These are phyloP conservation scores for Drosophila mimetica DNA, from an alignment of 2,888 invertebrate species.

Conservation along the genomic window DNA sequence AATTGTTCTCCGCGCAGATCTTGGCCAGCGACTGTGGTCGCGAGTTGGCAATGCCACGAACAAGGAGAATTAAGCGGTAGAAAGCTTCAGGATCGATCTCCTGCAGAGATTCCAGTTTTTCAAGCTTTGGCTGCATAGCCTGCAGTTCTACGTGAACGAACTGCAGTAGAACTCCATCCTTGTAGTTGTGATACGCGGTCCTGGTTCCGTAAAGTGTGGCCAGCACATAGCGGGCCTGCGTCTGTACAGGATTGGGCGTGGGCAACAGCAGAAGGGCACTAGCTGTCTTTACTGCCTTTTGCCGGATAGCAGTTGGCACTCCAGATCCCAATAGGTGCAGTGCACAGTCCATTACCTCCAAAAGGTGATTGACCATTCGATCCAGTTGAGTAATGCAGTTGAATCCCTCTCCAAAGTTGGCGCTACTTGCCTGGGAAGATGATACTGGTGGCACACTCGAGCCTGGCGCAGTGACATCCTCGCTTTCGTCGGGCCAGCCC, in stretches of 20 bases:
- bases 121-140: slow-evolving; percentile 84
- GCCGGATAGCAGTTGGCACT: slow-evolving; percentile 85
- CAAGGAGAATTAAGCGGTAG: slow-evolving; percentile 93
- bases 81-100: slow-evolving; percentile 95
- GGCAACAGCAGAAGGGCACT: slow-evolving; percentile 87
- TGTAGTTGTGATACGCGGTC: slow-evolving; percentile 92
- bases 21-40: slow-evolving; percentile 91
- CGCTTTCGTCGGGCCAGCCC: slow-evolving; percentile 98
- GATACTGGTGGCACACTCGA: slow-evolving; percentile 81
- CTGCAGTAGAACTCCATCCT: slow-evolving; percentile 93
- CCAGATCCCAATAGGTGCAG: slow-evolving; percentile 86
- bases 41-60: slow-evolving; percentile 93
- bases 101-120: slow-evolving; percentile 85
- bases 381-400: slow-evolving; percentile 84
- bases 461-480: slow-evolving; percentile 86
- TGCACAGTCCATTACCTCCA: slow-evolving; percentile 91
- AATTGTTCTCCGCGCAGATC: slow-evolving; percentile 87
- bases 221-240: slow-evolving; percentile 92
- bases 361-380: slow-evolving; percentile 87
- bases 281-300: slow-evolving; percentile 88
- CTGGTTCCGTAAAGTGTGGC: slow-evolving; percentile 91
- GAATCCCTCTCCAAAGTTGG: slow-evolving; percentile 75
- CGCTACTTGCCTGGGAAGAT: slow-evolving; percentile 31
- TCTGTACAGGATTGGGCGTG: slow-evolving; percentile 89
- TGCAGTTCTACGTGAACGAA: slow-evolving; percentile 90